Evolutionary conservation across 2,797 vertebrate genomes (phyloP).

Genomic region (Sebastes variabilis): DNA sequence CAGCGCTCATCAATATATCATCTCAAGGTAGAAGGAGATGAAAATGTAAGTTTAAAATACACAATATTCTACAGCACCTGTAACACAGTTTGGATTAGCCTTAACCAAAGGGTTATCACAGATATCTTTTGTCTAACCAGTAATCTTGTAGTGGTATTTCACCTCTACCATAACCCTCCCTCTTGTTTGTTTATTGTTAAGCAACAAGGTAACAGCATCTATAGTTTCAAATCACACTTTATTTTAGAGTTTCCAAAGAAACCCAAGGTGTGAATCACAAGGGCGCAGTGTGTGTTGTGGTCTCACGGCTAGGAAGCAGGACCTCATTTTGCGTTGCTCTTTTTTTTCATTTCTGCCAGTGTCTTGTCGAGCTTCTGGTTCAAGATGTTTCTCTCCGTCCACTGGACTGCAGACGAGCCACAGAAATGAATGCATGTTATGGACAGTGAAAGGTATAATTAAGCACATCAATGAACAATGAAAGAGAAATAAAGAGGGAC

Average conservation of each 20-base stretch:
- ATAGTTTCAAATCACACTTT: neutral
- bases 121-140: neutral
- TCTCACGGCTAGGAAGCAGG: neutral
- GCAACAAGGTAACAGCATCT: neutral
- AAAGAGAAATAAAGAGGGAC: neutral
- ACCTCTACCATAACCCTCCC: neutral
- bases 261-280: constrained; percentile 11
- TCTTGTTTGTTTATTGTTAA: neutral
- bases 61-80: neutral
- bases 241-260: neutral
- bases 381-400: constrained; percentile 63
- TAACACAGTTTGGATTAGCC: neutral
- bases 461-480: neutral
- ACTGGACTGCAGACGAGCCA: constrained; percentile 40
- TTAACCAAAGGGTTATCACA: neutral
- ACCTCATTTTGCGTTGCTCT: constrained; percentile 9
- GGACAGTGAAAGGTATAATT: neutral
- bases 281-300: neutral
- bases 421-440: accelerated
- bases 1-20: neutral
- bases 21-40: neutral
- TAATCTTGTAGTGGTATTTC: neutral
- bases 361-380: constrained; percentile 52
- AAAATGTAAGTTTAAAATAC: neutral
- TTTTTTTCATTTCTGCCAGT: constrained; percentile 43